phyloP scores from a whole-genome alignment of 1,140 invertebrate species.

The Thaumatotibia leucotreta region DNA sequence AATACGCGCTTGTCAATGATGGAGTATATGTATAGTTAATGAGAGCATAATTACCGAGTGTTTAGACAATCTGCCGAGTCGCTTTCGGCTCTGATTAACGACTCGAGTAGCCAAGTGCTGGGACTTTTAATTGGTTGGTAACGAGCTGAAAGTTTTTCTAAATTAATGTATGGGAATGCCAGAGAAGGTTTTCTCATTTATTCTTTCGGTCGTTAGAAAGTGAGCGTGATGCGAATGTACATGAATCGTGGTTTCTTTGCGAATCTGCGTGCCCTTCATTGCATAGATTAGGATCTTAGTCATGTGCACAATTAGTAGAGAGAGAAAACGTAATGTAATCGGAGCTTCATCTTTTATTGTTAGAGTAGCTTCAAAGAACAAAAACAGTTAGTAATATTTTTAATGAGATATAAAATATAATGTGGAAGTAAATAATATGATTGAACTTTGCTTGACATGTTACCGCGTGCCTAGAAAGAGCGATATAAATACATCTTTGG shows the following conservation, averaged over 20 bases:
- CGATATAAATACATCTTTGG: no score
- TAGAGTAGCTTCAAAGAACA: not conserved
- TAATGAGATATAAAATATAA: no score
- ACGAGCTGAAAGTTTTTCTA: slow-evolving; percentile 56
- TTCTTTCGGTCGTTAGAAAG: slow-evolving; percentile 48
- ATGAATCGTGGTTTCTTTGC: not conserved
- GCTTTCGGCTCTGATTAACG: slow-evolving; percentile 58
- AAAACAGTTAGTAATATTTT: no score
- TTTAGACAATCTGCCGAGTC: slow-evolving; percentile 22
- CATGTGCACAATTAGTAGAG: not conserved
- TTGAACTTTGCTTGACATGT: no score
- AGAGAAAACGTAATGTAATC: not conserved
- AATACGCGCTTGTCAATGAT: not conserved
- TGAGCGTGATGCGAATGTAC: slow-evolving; percentile 27
- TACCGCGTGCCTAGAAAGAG: no score
- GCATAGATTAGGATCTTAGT: slow-evolving; percentile 1
- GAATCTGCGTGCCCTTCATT: slow-evolving; percentile 8
- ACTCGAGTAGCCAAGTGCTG: slow-evolving; percentile 22
- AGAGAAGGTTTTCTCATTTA: slow-evolving; percentile 38
- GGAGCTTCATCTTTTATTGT: not conserved
- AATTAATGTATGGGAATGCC: slow-evolving; percentile 50
- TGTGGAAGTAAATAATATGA: no score
- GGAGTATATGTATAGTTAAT: not conserved
- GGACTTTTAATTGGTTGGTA: slow-evolving; percentile 54
- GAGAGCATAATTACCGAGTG: slow-evolving; percentile 1